phyloP scores from a whole-genome alignment of 2,888 invertebrate species.

The Calameuta pallipes region DNA sequence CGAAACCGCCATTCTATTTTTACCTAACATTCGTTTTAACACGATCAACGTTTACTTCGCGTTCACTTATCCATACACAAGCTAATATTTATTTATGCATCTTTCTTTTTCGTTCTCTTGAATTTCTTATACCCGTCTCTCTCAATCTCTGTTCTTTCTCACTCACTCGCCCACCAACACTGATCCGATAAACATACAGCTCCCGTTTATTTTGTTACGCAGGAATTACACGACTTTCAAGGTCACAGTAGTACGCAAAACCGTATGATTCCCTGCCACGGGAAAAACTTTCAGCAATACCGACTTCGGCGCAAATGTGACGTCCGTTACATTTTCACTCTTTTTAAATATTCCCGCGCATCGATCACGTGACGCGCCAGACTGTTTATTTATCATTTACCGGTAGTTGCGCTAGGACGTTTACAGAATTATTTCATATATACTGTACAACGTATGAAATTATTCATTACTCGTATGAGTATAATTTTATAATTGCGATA shows the following conservation, averaged over 20 bases:
- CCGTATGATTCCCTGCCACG: background rate
- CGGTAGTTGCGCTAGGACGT: background rate
- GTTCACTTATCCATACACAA: background rate
- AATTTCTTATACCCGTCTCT: background rate
- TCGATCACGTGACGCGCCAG: background rate
- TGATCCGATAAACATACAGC: background rate
- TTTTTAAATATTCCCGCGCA: background rate
- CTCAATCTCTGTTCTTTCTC: background rate
- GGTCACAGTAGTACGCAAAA: background rate
- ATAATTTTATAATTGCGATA: no score
- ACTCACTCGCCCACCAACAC: background rate
- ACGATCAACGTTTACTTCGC: background rate
- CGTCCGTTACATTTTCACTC: background rate
- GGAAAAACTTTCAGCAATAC: background rate
- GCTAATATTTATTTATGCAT: background rate
- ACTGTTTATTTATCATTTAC: background rate
- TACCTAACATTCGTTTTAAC: background rate
- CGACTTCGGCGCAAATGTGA: background rate
- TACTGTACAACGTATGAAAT: background rate
- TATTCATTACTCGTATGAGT: background rate
- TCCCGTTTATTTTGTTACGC: background rate
- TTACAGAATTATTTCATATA: background rate
- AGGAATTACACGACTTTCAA: background rate
- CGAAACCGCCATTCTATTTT: background rate
- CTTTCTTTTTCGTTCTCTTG: background rate